Conservation (phyloP, 2,113 vertebrate genomes). For the Pycnonotus jocosus region DNA sequence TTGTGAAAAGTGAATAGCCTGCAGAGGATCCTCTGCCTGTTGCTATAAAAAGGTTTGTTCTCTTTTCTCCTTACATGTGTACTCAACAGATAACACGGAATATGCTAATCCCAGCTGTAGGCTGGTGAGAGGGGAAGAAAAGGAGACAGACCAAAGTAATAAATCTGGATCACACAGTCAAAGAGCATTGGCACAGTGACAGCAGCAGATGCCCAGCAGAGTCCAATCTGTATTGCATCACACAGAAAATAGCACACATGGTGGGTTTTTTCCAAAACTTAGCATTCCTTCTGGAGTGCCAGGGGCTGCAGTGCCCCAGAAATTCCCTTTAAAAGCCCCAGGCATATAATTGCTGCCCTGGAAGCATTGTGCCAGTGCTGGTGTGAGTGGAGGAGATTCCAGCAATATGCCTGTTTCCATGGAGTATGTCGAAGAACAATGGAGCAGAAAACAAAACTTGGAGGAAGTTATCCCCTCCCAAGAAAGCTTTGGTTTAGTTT, state of each 20-base stretch:
- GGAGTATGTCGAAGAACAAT: background rate
- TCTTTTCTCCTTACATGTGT: background rate
- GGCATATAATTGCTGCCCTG: background rate
- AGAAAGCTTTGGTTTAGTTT: background rate
- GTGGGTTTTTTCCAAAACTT: background rate
- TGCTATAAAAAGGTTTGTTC: background rate
- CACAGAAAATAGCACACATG: background rate
- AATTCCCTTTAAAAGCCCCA: background rate
- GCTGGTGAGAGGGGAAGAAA: background rate
- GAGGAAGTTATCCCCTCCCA: background rate
- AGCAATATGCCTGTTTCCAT: background rate
- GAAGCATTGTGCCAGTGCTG: rapidly evolving
- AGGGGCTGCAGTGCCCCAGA: background rate
- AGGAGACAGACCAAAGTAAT: background rate
- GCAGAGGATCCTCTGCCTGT: background rate
- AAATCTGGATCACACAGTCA: background rate
- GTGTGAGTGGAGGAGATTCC: background rate
- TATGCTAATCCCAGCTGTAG: background rate
- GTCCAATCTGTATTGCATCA: background rate
- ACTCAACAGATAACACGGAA: background rate
- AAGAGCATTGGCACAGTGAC: background rate
- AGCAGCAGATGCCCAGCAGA: background rate
- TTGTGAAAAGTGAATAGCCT: background rate
- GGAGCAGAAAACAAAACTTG: background rate
- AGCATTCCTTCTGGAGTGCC: background rate